phyloP scores from a whole-genome alignment of 2,888 invertebrate species.

The Caenorhabditis panamensis region DNA sequence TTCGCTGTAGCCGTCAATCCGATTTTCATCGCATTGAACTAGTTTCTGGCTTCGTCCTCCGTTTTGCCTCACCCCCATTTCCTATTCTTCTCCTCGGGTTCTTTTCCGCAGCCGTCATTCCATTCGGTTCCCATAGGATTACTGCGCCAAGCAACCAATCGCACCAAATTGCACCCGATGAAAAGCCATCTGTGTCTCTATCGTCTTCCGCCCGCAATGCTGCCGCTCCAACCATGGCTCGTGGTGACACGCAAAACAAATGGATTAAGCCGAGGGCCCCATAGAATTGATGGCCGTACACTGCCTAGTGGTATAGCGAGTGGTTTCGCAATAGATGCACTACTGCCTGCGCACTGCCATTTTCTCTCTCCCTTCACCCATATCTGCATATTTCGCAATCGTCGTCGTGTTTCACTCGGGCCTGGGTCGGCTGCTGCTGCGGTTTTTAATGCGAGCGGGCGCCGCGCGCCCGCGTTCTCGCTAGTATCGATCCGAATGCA shows the following conservation, averaged over 20 bases:
- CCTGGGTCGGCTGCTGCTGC: constrained; percentile 29
- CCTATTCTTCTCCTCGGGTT: constrained; percentile 16
- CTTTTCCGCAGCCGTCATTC: constrained; percentile 14
- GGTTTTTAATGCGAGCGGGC: constrained; percentile 55
- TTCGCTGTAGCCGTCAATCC: constrained; percentile 6
- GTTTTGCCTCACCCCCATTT: constrained; percentile 19
- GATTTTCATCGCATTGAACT: constrained; percentile 56
- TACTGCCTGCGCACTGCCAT: constrained; percentile 11
- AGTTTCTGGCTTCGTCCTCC: constrained; percentile 28
- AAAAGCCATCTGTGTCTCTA: constrained; percentile 51
- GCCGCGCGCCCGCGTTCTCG: constrained; percentile 55
- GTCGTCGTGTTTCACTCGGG: constrained; percentile 33
- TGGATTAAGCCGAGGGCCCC: constrained; percentile 40
- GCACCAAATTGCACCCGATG: constrained; percentile 51
- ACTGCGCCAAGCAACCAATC: constrained; percentile 29
- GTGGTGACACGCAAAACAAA: constrained; percentile 58
- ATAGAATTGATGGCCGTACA: constrained; percentile 18
- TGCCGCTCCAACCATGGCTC: constrained; percentile 1
- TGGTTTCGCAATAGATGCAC: constrained; percentile 44
- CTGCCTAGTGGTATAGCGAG: constrained; percentile 5
- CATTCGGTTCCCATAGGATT: constrained; percentile 52
- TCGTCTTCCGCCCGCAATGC: not conserved
- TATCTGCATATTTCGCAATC: constrained; percentile 59
- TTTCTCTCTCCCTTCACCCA: constrained; percentile 22
- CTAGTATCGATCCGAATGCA: constrained; percentile 60